Evolutionary conservation across 2,113 vertebrate species (phyloP).

Genomic region (Empidonax alnorum): DNA sequence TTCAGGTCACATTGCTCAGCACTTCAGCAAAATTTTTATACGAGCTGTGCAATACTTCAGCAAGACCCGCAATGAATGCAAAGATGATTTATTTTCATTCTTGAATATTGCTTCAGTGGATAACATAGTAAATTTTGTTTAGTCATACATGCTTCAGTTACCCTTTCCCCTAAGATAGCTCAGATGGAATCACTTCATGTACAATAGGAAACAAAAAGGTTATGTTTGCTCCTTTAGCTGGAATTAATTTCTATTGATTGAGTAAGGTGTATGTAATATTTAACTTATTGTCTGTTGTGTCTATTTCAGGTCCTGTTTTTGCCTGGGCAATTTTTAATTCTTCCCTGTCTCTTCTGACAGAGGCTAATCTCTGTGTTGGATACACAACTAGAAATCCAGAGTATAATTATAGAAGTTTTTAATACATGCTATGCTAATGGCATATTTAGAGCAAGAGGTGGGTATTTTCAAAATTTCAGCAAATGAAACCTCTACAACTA

Average conservation of each 20-base stretch:
- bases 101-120: neutral
- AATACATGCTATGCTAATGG: neutral
- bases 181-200: neutral
- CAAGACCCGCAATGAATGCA: neutral
- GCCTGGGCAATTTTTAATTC: neutral
- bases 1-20: neutral
- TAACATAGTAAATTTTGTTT: neutral
- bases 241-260: neutral
- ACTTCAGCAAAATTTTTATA: neutral
- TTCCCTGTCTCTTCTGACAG: neutral
- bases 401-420: neutral
- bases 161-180: neutral
- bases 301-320: neutral
- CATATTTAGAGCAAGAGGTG: neutral
- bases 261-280: neutral
- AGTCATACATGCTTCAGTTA: neutral
- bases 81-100: neutral
- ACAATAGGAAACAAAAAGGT: neutral
- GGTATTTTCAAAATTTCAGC: neutral
- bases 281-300: neutral
- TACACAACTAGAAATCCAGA: neutral
- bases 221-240: neutral
- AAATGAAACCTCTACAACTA: neutral
- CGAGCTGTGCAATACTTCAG: neutral
- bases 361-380: neutral